Evolutionary conservation across 2,113 vertebrate genomes (phyloP), one percentile per base, ranked within the genome.

Genomic region (Corynorhinus townsendii): DNA sequence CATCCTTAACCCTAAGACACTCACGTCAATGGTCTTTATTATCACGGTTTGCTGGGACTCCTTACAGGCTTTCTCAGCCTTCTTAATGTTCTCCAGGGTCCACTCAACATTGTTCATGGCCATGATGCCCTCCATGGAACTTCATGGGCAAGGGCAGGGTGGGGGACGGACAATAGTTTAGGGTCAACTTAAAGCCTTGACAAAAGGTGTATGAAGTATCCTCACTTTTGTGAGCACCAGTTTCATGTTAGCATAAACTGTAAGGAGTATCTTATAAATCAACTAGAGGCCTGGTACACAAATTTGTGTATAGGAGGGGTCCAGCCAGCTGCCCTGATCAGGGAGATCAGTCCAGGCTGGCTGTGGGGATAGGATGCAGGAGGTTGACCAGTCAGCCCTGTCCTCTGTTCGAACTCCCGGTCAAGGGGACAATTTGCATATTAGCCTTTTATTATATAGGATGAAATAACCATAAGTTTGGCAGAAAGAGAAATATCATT

Each of bases 31-130:
- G 7, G 95, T 97, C 96, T 97, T 97, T 84, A 98, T 95, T 4
- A 97, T 1, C 24, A 98, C 96, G 12, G 76, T 95, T 92, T 98
- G 97, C 85, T 94, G 76, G 15, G 94, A 95, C 77, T 98, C 97
- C 84, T 97, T 98, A 94, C 97, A 95, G 28, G 97, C 97, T 77
- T 90, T 96, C 93, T 98, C 97, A 12, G 98, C 98, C 49, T 14
- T 95, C 86, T 90, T 96, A 83, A 97, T 87, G 45, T 47, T 98
- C 22, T 98, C 96, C 3, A 96, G 96, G 15, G 97, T 95, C 98
- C 98, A 98, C 4, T 98, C 97, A 8, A 98, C 73, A 24, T 94
- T 86, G 76, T 91, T 94, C 56, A 98, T 81, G 77, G 91, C 95
- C 92, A 98, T 95, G 20, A 98, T 75, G 69, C 89, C 97, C 35